A percentile compares a stretch with the other conserved stretches of the same genome.
phyloP scores from a whole-genome alignment of 1,140 invertebrate species.

The Coboldia fuscipes region DNA sequence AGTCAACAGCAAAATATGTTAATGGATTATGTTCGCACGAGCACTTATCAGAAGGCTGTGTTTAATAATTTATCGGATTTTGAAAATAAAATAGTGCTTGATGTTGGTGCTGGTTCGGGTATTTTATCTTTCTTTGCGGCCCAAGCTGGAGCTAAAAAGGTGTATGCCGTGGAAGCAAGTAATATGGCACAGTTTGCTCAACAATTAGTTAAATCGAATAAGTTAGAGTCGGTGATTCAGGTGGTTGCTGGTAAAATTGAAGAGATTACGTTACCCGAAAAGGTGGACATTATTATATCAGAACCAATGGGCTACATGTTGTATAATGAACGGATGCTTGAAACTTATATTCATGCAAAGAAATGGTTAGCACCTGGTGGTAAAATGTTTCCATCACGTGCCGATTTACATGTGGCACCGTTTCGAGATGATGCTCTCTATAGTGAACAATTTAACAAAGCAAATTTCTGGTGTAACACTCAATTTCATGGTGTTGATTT shows the following conservation, averaged over 20 bases:
- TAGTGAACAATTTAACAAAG: slow-evolving; percentile 97
- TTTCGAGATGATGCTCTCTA: slow-evolving; percentile 95
- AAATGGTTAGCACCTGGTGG: slow-evolving; percentile 89
- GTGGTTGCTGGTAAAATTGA: slow-evolving; percentile 97
- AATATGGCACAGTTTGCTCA: slow-evolving; percentile 96
- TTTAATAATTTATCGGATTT: slow-evolving; percentile 86
- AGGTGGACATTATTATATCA: slow-evolving; percentile 92
- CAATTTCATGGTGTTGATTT: slow-evolving; percentile 97
- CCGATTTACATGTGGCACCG: slow-evolving; percentile 93
- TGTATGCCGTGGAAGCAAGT: slow-evolving; percentile 96
- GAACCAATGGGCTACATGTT: slow-evolving; percentile 99
- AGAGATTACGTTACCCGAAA: slow-evolving; percentile 87
- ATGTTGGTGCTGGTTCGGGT: slow-evolving; percentile 93
- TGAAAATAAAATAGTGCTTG: slow-evolving; percentile 53
- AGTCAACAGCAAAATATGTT: slow-evolving; percentile 99
- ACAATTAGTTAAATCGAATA: slow-evolving; percentile 76
- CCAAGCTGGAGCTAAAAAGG: slow-evolving; percentile 89
- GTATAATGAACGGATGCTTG: slow-evolving; percentile 97
- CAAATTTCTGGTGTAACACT: slow-evolving; percentile 96
- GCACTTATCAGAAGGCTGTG: slow-evolving; percentile 95
- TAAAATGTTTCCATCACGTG: slow-evolving; percentile 89
- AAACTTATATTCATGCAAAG: slow-evolving; percentile 95
- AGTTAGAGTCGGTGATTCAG: slow-evolving; percentile 62
- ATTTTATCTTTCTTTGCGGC: slow-evolving; percentile 97
- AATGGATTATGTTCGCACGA: slow-evolving; percentile 95